phyloP scores from a whole-genome alignment of 1,140 invertebrate species.

The Calosoma granatense region DNA sequence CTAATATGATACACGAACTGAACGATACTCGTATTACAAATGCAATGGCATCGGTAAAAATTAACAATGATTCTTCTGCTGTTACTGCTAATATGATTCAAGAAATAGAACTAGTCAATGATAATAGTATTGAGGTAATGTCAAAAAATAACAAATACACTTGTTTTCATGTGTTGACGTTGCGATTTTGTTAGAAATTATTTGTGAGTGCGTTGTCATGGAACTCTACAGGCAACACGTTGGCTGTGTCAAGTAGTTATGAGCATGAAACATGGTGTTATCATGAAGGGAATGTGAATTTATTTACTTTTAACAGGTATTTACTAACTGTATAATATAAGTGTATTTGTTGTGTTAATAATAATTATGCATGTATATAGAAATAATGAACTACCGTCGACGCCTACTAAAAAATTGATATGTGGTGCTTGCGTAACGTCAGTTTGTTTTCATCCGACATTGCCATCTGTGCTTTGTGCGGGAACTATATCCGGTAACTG shows the following conservation, averaged over 20 bases:
- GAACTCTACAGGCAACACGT: conserved; percentile 10
- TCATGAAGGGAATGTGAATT: not conserved
- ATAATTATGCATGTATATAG: conserved; percentile 1
- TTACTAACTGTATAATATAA: too few relatives aligned
- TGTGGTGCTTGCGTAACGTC: not conserved
- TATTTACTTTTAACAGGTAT: conserved; percentile 2
- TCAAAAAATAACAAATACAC: not conserved
- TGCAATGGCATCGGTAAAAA: not conserved
- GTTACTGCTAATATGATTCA: not conserved
- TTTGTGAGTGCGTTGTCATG: not conserved
- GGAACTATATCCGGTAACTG: conserved; percentile 26
- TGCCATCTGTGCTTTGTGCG: conserved; percentile 12
- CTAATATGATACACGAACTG: not conserved
- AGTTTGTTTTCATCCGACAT: not conserved
- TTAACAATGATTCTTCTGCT: not conserved
- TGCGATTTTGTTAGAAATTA: not conserved
- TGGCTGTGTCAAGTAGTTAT: not conserved
- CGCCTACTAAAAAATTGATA: conserved; percentile 1
- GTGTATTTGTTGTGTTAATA: too few relatives aligned
- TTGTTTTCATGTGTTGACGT: too few relatives aligned
- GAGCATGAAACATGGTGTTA: conserved; percentile 8
- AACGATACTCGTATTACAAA: not conserved
- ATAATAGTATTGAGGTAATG: not conserved
- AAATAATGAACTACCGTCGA: not conserved
- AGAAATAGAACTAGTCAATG: not conserved